Evolutionary conservation across 2,888 invertebrate genomes (phyloP).

Genomic region (Trachelus iudaicus): DNA sequence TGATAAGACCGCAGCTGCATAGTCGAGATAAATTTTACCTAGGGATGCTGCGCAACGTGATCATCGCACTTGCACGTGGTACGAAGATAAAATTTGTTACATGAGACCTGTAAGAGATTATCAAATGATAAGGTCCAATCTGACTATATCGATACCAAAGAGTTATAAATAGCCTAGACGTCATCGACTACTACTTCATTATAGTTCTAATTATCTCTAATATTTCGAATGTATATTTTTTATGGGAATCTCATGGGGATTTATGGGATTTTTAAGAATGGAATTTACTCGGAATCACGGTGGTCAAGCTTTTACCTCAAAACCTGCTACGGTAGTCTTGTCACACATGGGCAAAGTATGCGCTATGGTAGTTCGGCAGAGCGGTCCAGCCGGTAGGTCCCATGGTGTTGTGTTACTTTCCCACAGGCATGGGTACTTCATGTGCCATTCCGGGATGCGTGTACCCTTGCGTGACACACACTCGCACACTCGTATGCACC

Average conservation of each 20-base stretch:
- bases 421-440: constrained; percentile 47
- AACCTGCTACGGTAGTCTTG: not conserved
- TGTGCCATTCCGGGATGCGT: constrained; percentile 30
- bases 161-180: not conserved
- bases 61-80: not conserved
- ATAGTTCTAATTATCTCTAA: not conserved
- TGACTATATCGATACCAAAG: not conserved
- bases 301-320: constrained; percentile 41
- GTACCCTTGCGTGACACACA: not conserved
- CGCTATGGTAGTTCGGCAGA: constrained; percentile 55
- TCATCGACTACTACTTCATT: not conserved
- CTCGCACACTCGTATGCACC: not conserved
- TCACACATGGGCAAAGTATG: not conserved
- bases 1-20: constrained; percentile 35
- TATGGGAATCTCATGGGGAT: not conserved
- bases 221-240: not conserved
- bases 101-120: not conserved
- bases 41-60: not conserved
- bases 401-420: constrained; percentile 61
- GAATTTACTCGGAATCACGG: constrained; percentile 40
- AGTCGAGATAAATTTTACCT: not conserved
- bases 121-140: not conserved
- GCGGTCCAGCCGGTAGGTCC: constrained; percentile 50
- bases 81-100: not conserved
- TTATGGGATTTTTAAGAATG: not conserved